phyloP scores from a whole-genome alignment of 1,140 invertebrate genomes.

The Drosophila sproati region DNA sequence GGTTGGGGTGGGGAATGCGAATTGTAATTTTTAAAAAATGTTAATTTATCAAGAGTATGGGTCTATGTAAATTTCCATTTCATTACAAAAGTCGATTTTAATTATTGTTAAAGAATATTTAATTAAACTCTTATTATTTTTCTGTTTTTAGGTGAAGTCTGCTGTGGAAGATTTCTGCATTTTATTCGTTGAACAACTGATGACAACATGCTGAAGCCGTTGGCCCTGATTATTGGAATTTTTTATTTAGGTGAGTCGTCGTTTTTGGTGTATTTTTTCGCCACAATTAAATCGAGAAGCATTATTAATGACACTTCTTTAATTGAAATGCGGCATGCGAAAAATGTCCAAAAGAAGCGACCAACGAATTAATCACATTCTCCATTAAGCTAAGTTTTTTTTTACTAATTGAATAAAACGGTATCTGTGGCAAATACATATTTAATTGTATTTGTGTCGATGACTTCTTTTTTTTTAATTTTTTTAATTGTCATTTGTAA shows the following conservation, averaged over 20 bases:
- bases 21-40: neutral
- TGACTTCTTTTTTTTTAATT: conserved; percentile 18
- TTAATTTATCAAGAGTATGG: conserved; percentile 40
- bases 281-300: neutral
- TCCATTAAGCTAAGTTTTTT: conserved; percentile 46
- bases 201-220: conserved; percentile 76
- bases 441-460: conserved; percentile 26
- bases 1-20: no score
- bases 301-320: conserved; percentile 61
- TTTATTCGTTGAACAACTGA: conserved; percentile 59
- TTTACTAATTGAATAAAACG: conserved; percentile 53
- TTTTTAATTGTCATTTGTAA: conserved; percentile 26
- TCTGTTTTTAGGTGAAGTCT: conserved; percentile 55
- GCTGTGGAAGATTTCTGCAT: conserved; percentile 36
- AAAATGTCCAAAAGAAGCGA: conserved; percentile 26
- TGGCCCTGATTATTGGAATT: conserved; percentile 73
- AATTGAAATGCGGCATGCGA: conserved; percentile 61
- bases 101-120: conserved; percentile 58
- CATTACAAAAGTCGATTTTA: no score
- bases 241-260: conserved; percentile 75
- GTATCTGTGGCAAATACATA: conserved; percentile 26
- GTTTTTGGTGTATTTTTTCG: conserved; percentile 10
- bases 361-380: conserved; percentile 66
- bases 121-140: conserved; percentile 24
- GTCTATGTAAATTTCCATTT: no score